Evolutionary conservation across 1,140 invertebrate species (phyloP), one percentile per base, ranked within the genome.

Genomic region (Tenebrio molitor): DNA sequence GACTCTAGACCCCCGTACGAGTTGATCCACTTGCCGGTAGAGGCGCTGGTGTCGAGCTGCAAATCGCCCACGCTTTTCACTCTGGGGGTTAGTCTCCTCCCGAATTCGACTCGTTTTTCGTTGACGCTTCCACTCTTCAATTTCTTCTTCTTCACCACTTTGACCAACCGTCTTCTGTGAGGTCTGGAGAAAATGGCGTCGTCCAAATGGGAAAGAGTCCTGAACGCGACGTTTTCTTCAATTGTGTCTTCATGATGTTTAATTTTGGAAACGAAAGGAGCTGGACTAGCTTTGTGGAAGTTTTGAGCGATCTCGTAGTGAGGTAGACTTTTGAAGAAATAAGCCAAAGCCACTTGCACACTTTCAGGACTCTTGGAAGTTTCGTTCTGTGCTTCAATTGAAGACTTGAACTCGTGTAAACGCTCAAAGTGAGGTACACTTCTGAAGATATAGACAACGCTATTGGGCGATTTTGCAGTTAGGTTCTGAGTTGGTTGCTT

Each of bases 241-340:
- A 19, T 50, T 17, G 2, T 41, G 7, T 41, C 36, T 41, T 41
- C 12, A 41, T 7, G 4, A n/a, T 41, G 7, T n/a, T 41, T 41
- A 41, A 41, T 41, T 41, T n/a, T 41, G 36, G 36, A 41, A 2
- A 41, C 36, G 12, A 41, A 41, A 4, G n/a, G n/a, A 41, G 36
- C 36, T 8, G 25, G n/a, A n/a, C n/a, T n/a, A 33, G 36, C 36
- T 41, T 41, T 14, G 3, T 41, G 36, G 7, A 41, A 8, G 4
- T 21, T 17, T 1, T 10, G 17, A 19, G 19, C 17, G 21, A 50
- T 21, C 19, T 50, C 44, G 21, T 8, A 50, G n/a, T 50, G 44
- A n/a, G 44, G 44, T 10, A 50, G 10, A 21, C 44, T 50, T 7
- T 50, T 50, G 17, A 50, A 50, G 19, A 19, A 50, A 50, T 50